phyloP scores from a whole-genome alignment of 2,797 vertebrate species.

The Limnodromus scolopaceus region DNA sequence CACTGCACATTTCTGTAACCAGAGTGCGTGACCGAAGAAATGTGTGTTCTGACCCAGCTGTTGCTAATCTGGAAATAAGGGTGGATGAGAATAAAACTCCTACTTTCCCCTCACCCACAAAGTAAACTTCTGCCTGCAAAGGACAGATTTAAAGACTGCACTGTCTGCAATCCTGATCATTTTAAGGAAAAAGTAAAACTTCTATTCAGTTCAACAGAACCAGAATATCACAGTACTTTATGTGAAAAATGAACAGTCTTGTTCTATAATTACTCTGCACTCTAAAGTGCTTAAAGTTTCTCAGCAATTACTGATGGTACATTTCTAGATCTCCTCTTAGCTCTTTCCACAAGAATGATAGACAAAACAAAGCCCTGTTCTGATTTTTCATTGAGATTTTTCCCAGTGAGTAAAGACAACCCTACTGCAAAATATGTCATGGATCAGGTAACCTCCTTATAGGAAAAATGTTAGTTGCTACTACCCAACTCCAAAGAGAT shows the following conservation, averaged over 20 bases:
- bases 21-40: neutral
- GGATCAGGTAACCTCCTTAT: neutral
- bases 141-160: neutral
- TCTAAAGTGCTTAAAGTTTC: neutral
- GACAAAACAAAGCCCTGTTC: neutral
- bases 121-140: neutral
- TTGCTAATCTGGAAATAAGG: neutral
- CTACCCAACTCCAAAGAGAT: neutral
- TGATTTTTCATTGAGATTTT: neutral
- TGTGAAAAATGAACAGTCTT: neutral
- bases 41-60: neutral
- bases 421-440: neutral
- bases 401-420: neutral
- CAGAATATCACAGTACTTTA: neutral
- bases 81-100: neutral
- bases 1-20: neutral
- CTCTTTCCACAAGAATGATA: neutral
- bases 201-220: neutral
- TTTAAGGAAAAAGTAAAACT: neutral
- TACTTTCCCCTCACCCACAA: neutral
- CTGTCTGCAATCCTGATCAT: neutral
- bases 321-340: neutral
- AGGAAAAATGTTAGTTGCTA: neutral
- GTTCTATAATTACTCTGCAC: neutral
- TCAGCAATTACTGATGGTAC: neutral